These are phyloP conservation scores for Callospermophilus lateralis DNA, from an alignment of 2,113 vertebrate genomes.

Conservation along the genomic window DNA sequence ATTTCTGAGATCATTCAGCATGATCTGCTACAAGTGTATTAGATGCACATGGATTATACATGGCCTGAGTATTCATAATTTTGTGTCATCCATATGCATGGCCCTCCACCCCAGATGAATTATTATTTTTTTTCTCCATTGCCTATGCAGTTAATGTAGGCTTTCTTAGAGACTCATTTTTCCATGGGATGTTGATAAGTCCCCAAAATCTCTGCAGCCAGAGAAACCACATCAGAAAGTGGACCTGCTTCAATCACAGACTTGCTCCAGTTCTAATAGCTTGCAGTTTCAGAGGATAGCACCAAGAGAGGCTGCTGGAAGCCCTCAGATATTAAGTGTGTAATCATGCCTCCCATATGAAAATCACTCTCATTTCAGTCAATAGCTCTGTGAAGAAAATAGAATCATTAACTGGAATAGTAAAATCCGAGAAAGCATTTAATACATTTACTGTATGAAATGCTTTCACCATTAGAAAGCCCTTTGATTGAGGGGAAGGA, in stretches of 20 bases:
- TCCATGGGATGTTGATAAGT: not conserved
- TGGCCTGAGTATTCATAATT: not conserved
- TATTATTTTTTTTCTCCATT: slow-evolving; percentile 18
- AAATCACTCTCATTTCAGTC: slow-evolving; percentile 58
- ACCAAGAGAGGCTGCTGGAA: not conserved
- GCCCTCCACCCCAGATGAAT: not conserved
- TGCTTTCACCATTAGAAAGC: slow-evolving; percentile 34
- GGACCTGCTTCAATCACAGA: not conserved
- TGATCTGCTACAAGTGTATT: not conserved
- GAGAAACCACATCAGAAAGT: not conserved
- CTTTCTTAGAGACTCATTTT: slow-evolving; percentile 42
- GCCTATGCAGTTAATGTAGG: not conserved
- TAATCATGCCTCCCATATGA: slow-evolving; percentile 45
- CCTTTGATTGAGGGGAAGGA: slow-evolving; percentile 40
- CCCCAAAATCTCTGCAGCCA: not conserved
- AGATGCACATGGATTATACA: not conserved
- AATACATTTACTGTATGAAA: slow-evolving; percentile 60
- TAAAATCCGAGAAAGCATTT: slow-evolving; percentile 48
- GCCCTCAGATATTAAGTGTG: slow-evolving; percentile 6
- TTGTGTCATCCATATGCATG: not conserved
- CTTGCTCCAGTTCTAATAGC: not conserved
- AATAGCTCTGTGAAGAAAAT: slow-evolving; percentile 63
- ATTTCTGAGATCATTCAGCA: not conserved
- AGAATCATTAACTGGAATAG: slow-evolving; percentile 62
- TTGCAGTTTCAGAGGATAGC: not conserved